Base-by-base conservation (phyloP, 2,113 vertebrate species). In the Baryphthengus martii region DNA sequence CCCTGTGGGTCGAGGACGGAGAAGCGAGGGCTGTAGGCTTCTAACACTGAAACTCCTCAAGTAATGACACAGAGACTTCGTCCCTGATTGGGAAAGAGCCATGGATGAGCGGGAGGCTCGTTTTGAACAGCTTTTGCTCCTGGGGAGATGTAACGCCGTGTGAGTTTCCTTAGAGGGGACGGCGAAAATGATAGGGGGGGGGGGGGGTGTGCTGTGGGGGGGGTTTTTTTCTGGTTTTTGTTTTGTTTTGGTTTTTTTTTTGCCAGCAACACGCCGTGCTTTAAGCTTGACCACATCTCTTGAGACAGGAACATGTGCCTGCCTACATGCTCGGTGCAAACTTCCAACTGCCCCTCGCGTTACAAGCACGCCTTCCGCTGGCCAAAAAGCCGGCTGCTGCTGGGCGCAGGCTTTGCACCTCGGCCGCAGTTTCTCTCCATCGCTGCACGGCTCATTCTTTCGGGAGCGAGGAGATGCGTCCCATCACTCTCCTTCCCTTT, bases 81-180 rank as follows among this genome's bases (percentile, higher is more conserved):
- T 42, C 10, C 20, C n/a, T 39, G 37, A 7, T 33, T 66, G 53
- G 37, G 13, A 59, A 61, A 67, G 33, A 56, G 50, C 2, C 1
- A 7, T 23, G 19, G 20, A 10, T 50, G 42, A 13, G 25, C 0
- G 5, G 20, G 29, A 76, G 18, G 17, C 17, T 61, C 37, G 35
- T 56, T 75, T 61, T 9, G 37, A 77, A 9, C 37, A 23, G 4
- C 3, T 77, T 89, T 87, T 79, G 2, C 14, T 62, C 40, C 11
- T 49, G 70, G 8, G 29, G 35, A 23, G 6, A 4, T 10, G 20
- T 24, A 50, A 58, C 3, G 3, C 20, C 0, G 0, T 17, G 11
- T 15, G 67, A 59, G 20, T 87, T 59, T 55, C 23, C 50, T 67
- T 62, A 33, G 33, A 0, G 5, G 8, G 9, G 2, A 39, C 0